Percentiles rank a stretch among this genome's conserved stretches.
Conservation (phyloP, 2,797 vertebrate genomes). For the Muraenolepis orangiensis region DNA sequence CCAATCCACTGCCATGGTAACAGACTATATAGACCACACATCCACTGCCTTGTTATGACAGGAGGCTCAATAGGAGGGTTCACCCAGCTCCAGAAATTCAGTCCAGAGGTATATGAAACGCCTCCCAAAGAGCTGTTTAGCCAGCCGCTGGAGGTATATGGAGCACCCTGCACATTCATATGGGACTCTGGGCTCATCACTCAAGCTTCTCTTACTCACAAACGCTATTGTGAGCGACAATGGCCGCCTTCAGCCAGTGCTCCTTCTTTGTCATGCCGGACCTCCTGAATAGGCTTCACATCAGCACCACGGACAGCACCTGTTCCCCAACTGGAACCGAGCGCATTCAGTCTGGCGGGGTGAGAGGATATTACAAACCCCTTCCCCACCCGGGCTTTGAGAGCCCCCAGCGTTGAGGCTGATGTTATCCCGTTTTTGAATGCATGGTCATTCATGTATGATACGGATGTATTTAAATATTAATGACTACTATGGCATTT, state of each 20-base stretch:
- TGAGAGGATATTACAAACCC: background rate
- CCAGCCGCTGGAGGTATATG: too few relatives aligned
- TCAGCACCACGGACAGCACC: slow-evolving; percentile 60
- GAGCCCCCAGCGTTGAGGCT: background rate
- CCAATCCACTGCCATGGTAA: too few relatives aligned
- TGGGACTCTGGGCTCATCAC: background rate
- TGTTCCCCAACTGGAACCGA: background rate
- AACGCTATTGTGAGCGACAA: background rate
- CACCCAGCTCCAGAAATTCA: too few relatives aligned
- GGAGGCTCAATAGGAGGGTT: too few relatives aligned
- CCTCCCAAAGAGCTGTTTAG: too few relatives aligned
- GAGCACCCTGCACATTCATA: too few relatives aligned
- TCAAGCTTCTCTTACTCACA: background rate
- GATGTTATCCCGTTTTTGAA: background rate
- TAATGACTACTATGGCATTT: background rate
- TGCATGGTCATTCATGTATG: background rate
- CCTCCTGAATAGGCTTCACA: slow-evolving; percentile 4
- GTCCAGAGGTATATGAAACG: too few relatives aligned
- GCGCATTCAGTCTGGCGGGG: background rate
- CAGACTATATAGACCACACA: too few relatives aligned
- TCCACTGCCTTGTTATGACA: too few relatives aligned
- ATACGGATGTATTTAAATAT: background rate
- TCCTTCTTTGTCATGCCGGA: slow-evolving; percentile 4
- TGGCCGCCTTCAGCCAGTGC: background rate
- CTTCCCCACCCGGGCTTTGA: background rate